Evolutionary conservation across 2,113 vertebrate genomes (phyloP), one percentile per base, ranked within the genome.

Genomic region (Pomatostomus ruficeps): DNA sequence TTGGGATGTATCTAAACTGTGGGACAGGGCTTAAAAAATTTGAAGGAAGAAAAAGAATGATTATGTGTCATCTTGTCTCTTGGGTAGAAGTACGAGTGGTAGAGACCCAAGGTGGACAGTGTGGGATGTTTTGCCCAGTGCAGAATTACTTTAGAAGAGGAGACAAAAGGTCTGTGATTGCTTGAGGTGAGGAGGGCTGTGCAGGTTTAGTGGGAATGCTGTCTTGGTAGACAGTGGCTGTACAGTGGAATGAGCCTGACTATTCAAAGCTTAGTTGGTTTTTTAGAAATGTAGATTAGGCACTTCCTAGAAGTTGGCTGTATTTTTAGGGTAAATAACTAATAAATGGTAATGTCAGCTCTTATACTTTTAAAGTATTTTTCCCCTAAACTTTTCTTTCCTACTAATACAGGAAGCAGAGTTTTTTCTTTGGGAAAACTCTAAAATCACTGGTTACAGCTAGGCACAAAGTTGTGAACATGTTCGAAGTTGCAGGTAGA

Each of bases 61-160:
- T 35, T 31, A 16, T 19, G 3, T n/a, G 29, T 78, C 31, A 45
- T 31, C 11, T 20, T 72, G 35, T 36, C 35, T 14, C 23, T 46
- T 48, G 31, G 19, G 77, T 58, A 58, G 38, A 46, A 33, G 22
- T 79, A 38, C 1, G 7, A 43, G 19, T 25, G 8, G 25, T 21
- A 43, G 36, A 63, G 19, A 72, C 19, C 4, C 1, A 3, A 38
- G 21, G 7, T 0, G 1, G 33, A 58, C 33, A 43, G 36, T 4
- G 2, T 0, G 1, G 21, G 23, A 23, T 10, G 1, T 45, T 93
- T 42, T 82, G 42, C 26, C 28, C 38, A 20, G 35, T 36, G 26
- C 40, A 63, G 62, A 79, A 33, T 51, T 66, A 8, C 16, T 86
- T 66, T 4, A 28, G 70, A 55, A 40, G 54, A 54, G 31, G 28